phyloP scores from a whole-genome alignment of 2,797 vertebrate species.

The Acomys russatus region DNA sequence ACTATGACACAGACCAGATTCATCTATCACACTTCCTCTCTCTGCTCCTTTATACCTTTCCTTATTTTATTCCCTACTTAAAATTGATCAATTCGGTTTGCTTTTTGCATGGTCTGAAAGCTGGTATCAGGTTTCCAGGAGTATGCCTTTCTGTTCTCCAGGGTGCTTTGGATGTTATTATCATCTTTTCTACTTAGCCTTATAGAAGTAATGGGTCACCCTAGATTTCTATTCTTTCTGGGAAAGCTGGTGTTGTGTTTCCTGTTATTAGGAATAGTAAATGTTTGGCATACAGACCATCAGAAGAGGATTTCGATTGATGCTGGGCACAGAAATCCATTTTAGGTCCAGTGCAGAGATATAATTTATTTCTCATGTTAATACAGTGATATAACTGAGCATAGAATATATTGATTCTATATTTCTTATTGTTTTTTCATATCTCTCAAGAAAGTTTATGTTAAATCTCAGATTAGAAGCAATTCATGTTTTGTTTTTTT shows the following conservation, averaged over 20 bases:
- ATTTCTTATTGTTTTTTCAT: not conserved
- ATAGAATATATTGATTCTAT: not conserved
- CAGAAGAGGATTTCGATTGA: not conserved
- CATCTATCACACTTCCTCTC: not conserved
- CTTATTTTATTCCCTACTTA: not conserved
- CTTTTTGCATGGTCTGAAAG: not conserved
- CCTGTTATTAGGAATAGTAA: not conserved
- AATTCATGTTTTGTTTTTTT: constrained; percentile 58
- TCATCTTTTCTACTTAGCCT: not conserved
- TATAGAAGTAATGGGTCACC: not conserved
- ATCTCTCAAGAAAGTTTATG: constrained; percentile 15
- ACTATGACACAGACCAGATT: not conserved
- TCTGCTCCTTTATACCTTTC: not conserved
- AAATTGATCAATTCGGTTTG: not conserved
- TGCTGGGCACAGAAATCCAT: not conserved
- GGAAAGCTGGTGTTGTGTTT: not conserved
- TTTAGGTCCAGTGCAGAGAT: not conserved
- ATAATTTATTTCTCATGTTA: not conserved
- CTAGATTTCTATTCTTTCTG: not conserved
- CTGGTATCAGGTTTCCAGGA: not conserved
- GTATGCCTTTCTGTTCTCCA: not conserved
- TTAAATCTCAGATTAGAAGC: not conserved
- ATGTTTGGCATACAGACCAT: not conserved
- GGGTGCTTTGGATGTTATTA: not conserved
- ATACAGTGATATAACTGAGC: not conserved